Conservation (phyloP, 2,888 invertebrate genomes). For the Theristus sp. region DNA sequence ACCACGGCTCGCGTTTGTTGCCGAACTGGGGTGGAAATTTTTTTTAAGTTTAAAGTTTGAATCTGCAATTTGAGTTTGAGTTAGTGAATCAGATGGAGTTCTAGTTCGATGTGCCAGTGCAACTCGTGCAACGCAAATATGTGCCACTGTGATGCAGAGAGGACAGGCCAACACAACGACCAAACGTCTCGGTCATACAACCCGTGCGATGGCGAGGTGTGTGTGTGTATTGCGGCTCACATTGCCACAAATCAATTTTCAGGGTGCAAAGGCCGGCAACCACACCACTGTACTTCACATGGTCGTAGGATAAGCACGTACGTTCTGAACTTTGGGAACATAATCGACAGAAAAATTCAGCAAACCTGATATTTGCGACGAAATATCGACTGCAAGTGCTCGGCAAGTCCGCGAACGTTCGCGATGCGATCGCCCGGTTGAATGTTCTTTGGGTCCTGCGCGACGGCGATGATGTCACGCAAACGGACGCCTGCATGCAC, state of each 20-base stretch:
- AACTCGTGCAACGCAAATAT: no score
- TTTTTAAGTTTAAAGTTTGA: no score
- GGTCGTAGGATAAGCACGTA: no score
- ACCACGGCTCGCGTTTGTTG: neutral
- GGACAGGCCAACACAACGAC: neutral
- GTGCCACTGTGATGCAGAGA: neutral
- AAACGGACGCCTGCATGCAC: conserved; percentile 21
- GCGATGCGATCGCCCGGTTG: conserved; percentile 14
- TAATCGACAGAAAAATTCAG: neutral
- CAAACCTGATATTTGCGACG: neutral
- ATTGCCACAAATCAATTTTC: no score
- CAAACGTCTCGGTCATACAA: no score
- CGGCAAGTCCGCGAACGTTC: conserved; percentile 16
- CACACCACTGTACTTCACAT: no score
- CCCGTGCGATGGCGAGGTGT: no score
- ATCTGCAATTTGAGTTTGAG: neutral
- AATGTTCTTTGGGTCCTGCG: conserved; percentile 24
- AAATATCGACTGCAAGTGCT: conserved; percentile 24
- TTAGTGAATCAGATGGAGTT: neutral
- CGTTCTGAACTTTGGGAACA: no score
- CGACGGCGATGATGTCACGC: conserved; percentile 24
- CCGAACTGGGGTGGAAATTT: no score
- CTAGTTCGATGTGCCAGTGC: no score
- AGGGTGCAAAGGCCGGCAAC: no score
- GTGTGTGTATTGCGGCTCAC: no score